These are phyloP conservation scores for Delphinapterus leucas DNA, from an alignment of 2,113 vertebrate genomes.

Conservation along the genomic window DNA sequence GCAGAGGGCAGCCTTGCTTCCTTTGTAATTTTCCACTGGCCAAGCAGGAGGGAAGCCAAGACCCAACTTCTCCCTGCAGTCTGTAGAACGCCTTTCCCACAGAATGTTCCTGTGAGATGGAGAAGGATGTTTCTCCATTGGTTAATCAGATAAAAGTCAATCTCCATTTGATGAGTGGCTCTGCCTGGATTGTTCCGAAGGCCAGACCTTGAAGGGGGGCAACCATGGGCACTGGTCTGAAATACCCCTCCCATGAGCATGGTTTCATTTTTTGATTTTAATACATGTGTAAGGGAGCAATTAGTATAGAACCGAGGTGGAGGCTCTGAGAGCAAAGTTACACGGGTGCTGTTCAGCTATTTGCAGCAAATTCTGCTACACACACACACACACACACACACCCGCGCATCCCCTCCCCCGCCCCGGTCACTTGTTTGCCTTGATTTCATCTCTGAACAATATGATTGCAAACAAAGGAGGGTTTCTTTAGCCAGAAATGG, in stretches of 20 bases:
- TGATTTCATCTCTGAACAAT: conserved; percentile 26
- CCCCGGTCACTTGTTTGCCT: not conserved
- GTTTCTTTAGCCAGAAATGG: conserved; percentile 3
- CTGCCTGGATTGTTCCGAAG: conserved; percentile 23
- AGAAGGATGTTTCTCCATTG: conserved; percentile 37
- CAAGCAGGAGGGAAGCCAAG: conserved; percentile 77
- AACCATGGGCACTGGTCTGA: not conserved
- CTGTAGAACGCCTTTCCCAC: conserved; percentile 60
- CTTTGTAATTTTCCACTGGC: conserved; percentile 80
- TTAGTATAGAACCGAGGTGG: not conserved
- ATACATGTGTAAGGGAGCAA: not conserved
- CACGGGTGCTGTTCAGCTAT: not conserved
- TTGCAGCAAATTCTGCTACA: not conserved
- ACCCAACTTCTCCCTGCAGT: conserved; percentile 68
- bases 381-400: too few species aligned
- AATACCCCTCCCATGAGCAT: not conserved
- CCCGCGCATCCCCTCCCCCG: not conserved
- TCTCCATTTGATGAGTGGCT: conserved; percentile 65
- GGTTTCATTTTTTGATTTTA: not conserved
- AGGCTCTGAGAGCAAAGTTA: not conserved
- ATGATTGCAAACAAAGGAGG: conserved; percentile 34
- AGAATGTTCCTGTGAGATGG: conserved; percentile 3
- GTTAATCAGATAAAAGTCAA: conserved; percentile 76
- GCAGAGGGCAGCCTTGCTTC: conserved; percentile 58
- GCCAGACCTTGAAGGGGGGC: conserved; percentile 35